These are phyloP conservation scores for Centropyge bicolor DNA, from an alignment of 2,797 vertebrate species.

Conservation along the genomic window DNA sequence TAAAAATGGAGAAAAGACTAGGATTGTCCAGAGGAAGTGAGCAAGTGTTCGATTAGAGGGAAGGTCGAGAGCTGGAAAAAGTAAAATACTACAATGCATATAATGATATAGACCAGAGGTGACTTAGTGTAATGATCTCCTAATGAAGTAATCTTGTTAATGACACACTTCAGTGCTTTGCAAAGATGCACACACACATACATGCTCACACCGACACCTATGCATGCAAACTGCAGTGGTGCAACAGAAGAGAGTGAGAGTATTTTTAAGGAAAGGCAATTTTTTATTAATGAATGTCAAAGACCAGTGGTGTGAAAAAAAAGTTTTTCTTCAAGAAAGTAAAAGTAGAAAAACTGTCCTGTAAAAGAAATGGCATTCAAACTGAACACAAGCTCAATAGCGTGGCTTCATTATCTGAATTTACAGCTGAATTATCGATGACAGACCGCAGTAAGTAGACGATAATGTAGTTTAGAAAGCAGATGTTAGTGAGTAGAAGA, in stretches of 20 bases:
- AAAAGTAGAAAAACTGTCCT: background rate
- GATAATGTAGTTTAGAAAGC: constrained; percentile 50
- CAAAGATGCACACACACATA: constrained; percentile 29
- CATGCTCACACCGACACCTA: constrained; percentile 27
- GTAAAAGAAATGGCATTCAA: background rate
- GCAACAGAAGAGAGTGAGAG: constrained; percentile 4
- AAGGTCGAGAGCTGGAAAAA: constrained; percentile 29
- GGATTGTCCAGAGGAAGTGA: constrained; percentile 15
- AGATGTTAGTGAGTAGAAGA: constrained; percentile 51
- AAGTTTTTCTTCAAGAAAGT: background rate
- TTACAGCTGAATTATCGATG: constrained; percentile 19
- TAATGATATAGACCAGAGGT: constrained; percentile 25
- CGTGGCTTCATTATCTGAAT: background rate
- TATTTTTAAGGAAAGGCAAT: constrained; percentile 12
- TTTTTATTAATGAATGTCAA: background rate
- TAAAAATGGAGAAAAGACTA: background rate
- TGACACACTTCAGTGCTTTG: constrained; percentile 51
- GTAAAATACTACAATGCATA: constrained; percentile 1
- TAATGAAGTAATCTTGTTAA: constrained; percentile 52
- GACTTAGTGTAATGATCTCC: constrained; percentile 37
- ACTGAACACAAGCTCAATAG: background rate
- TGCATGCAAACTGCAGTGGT: constrained; percentile 25
- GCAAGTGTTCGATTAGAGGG: background rate
- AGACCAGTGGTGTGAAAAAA: too few species aligned
- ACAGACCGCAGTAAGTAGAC: constrained; percentile 17